Evolutionary conservation across 2,888 invertebrate genomes (phyloP), one percentile per base, ranked within the genome.

Genomic region (Dicyrtomina minuta): DNA sequence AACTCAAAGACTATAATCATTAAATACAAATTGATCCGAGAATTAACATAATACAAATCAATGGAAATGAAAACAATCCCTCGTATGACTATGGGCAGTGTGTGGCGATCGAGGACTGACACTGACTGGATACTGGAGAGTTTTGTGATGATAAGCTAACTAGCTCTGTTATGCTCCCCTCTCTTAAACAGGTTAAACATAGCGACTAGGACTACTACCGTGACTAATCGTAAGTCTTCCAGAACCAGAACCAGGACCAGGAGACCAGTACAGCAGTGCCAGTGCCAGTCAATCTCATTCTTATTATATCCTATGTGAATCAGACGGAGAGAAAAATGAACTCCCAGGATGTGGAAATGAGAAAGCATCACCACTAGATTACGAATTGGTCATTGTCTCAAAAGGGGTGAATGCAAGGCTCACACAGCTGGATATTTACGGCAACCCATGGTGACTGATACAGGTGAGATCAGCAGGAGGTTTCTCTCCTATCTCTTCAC

Each of bases 361-460:
- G 74, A 73, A 76, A 74, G 74, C 66, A 74, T 74, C 72, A 74
- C 65, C 71, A 65, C 65, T 43, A 70, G 68, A 73, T 72, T 72
- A 76, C 72, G 75, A 76, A 76, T 76, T 76, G 76, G 70, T 74
- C 74, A 65, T 70, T 64, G 64, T 59, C 70, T 70, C 61, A 70
- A 65, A 64, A 60, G 70, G 70, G 68, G 68, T 68, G 75, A 75
- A 75, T 74, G 67, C 27, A 66, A 64, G 70, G 69, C 74, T 73
- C 73, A 74, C 74, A 66, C 77, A 75, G 77, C 76, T 66, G 69
- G 77, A 74, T 77, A 72, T 77, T 77, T 77, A 77, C 77, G 74
- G 76, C 76, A 75, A 76, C 77, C 74, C 70, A 67, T 67, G 70
- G 75, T 49, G 73, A 71, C 66, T 72, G 75, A 74, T 77, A 76